Evolutionary conservation across 2,797 vertebrate species (phyloP), one percentile per base, ranked within the genome.

Genomic region (Pristis pectinata): DNA sequence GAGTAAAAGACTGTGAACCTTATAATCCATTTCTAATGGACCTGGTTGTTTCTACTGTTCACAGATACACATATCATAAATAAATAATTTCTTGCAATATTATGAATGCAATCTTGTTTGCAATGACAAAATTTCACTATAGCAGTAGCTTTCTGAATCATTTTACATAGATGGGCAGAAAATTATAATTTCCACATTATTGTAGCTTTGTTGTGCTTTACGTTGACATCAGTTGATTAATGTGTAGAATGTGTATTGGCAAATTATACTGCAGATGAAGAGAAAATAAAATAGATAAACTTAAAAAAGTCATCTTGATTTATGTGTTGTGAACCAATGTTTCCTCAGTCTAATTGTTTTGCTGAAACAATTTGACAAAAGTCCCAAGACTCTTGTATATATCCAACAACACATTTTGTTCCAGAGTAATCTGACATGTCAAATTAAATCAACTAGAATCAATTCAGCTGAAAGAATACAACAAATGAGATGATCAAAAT

Each of bases 11-110:
- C 49, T 49, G 92, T 94, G 92, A 94, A 74, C 92, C 44, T 94
- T 72, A 94, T 93, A 93, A 72, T 93, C 64, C 92, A 94, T 74
- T 74, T 44, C 92, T 94, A 94, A 76, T 94, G 44, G 87, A 53
- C 15, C 44, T 93, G 67, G 64, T 93, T 94, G 67, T 94, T 94
- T 94, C 70, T 49, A 76, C 70, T 94, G 27, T 74, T 94, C 64
- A 74, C 49, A 74, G 92, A 94, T 67, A 34, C 89, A 93, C 70
- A 94, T 56, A 74, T 76, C 70, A 94, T 94, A 49, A 94, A 94
- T 94, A 76, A 74, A 74, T 76, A 94, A 94, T 56, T 91, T 24
- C n/a, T n/a, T 67, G 59, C 6, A 94, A 76, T 74, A 49, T 76
- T 49, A 74, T 53, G 30, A 74, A 94, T 34, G 92, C 92, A 94